Conservation (phyloP, 2,797 vertebrate species). For the Typhlichthys eigenmanni region DNA sequence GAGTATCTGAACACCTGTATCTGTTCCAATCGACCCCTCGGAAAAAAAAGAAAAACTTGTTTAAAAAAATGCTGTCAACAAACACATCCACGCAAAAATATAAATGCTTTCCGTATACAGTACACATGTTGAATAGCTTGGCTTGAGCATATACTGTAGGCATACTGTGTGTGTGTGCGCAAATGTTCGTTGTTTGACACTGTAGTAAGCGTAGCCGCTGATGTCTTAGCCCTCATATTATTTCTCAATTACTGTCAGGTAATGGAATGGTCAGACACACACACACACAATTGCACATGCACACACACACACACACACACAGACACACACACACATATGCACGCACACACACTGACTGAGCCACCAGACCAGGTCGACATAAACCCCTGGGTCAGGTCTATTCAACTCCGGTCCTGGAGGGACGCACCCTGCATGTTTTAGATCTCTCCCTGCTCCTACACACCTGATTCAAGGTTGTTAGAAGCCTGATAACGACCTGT, state of each 20-base stretch:
- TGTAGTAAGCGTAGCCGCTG: constrained; percentile 1
- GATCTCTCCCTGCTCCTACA: too few species aligned
- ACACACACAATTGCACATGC: constrained; percentile 9
- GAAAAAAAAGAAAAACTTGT: constrained; percentile 1
- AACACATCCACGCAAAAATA: constrained; percentile 35
- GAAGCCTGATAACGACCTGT: too few species aligned
- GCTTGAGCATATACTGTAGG: constrained; percentile 4
- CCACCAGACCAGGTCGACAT: constrained; percentile 48
- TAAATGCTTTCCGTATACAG: constrained; percentile 24
- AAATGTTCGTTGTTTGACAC: not conserved
- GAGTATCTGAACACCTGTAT: constrained; percentile 28
- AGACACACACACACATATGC: constrained; percentile 15
- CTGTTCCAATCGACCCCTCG: constrained; percentile 21
- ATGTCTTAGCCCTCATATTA: not conserved
- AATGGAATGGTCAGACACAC: constrained; percentile 1
- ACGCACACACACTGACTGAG: constrained; percentile 29
- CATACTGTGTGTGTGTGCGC: constrained; percentile 2
- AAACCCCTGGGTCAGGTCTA: too few species aligned
- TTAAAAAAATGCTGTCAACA: constrained; percentile 34
- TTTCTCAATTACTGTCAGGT: constrained; percentile 11
- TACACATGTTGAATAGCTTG: constrained; percentile 19
- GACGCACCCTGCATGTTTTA: too few species aligned
- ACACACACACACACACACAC: constrained; percentile 11
- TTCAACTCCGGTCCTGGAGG: too few species aligned
- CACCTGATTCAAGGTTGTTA: too few species aligned